A percentile compares a stretch with the other conserved stretches of the same genome.
phyloP scores from a whole-genome alignment of 2,797 vertebrate genomes.

The Cottoperca gobio region DNA sequence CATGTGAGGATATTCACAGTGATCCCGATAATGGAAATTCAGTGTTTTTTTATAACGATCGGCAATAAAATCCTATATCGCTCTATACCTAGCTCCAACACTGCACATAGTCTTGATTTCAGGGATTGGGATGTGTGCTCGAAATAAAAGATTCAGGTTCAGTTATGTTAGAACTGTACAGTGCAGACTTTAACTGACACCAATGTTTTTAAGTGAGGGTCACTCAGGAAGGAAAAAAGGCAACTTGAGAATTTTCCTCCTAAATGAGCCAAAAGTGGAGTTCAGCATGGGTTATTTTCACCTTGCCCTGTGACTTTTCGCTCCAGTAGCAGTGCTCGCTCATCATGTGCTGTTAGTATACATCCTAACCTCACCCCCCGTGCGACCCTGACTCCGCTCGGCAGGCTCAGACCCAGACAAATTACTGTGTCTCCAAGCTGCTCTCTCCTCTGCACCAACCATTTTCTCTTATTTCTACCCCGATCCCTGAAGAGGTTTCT shows the following conservation, averaged over 20 bases:
- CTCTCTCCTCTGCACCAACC: constrained; percentile 58
- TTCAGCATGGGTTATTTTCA: constrained; percentile 58
- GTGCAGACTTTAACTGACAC: constrained; percentile 13
- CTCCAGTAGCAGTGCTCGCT: constrained; percentile 49
- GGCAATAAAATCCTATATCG: too few species aligned
- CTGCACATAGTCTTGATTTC: not conserved
- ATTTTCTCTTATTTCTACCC: constrained; percentile 62
- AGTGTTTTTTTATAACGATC: too few species aligned
- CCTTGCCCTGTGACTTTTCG: constrained; percentile 48
- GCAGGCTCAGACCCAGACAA: constrained; percentile 70
- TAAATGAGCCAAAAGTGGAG: constrained; percentile 55
- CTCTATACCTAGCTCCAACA: not conserved
- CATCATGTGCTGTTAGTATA: constrained; percentile 72
- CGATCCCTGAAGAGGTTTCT: constrained; percentile 65
- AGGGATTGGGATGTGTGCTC: not conserved
- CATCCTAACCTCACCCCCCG: constrained; percentile 61
- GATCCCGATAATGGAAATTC: too few species aligned
- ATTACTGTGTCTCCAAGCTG: constrained; percentile 71
- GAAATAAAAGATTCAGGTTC: constrained; percentile 1
- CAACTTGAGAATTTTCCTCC: constrained; percentile 26
- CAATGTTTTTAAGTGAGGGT: constrained; percentile 17
- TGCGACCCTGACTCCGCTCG: constrained; percentile 55
- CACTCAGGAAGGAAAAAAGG: constrained; percentile 15
- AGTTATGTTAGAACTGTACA: constrained; percentile 4
- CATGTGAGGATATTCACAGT: too few species aligned